Evolutionary conservation across 2,113 vertebrate species (phyloP).

Genomic region (Thalassoma bifasciatum): DNA sequence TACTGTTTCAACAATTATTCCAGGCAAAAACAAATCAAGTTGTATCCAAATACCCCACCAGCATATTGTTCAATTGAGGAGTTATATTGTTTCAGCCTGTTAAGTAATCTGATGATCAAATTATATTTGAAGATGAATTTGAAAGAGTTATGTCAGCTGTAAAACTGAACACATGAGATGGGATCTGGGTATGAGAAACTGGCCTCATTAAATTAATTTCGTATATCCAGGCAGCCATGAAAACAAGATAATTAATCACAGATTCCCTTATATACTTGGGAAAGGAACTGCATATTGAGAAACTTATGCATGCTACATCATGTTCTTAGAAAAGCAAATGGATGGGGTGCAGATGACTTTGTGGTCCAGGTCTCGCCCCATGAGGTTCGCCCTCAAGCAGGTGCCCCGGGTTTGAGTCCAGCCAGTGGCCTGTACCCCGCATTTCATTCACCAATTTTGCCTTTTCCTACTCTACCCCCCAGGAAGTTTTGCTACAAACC

Average conservation of each 20-base stretch:
- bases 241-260: slow-evolving; percentile 41
- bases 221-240: slow-evolving; percentile 13
- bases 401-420: too few species aligned
- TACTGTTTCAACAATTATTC: neutral
- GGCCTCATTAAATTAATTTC: slow-evolving; percentile 28
- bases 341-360: too few species aligned
- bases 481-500: too few species aligned
- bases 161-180: slow-evolving; percentile 22
- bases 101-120: slow-evolving; percentile 2
- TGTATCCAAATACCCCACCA: neutral
- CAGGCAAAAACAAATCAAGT: neutral
- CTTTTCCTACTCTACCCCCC: too few species aligned
- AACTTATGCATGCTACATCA: neutral
- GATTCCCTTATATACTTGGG: neutral
- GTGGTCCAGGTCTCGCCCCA: too few species aligned
- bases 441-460: too few species aligned
- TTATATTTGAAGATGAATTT: slow-evolving; percentile 7
- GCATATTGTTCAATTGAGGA: too few species aligned
- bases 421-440: too few species aligned
- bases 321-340: neutral
- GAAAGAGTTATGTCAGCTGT: slow-evolving; percentile 31
- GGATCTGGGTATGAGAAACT: slow-evolving; percentile 16
- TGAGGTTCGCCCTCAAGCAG: too few species aligned
- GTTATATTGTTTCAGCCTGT: slow-evolving; percentile 9
- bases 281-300: neutral